These are phyloP conservation scores for Drosophila differens DNA, from an alignment of 2,888 invertebrate species.

Conservation along the genomic window DNA sequence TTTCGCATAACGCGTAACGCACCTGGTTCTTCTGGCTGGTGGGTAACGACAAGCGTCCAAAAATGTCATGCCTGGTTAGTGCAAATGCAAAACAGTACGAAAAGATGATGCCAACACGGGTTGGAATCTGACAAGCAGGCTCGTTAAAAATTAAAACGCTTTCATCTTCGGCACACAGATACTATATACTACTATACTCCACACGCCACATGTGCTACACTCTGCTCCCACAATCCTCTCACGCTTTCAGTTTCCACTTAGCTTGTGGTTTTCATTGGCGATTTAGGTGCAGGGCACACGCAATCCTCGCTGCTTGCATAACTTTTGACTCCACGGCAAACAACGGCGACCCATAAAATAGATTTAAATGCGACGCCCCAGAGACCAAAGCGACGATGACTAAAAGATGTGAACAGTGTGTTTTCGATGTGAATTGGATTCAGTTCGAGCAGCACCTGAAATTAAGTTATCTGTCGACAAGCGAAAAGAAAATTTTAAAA, in stretches of 20 bases:
- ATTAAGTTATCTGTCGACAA: neutral
- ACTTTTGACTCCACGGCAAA: constrained; percentile 54
- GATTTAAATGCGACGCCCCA: constrained; percentile 71
- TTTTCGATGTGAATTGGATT: constrained; percentile 1
- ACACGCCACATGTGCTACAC: constrained; percentile 21
- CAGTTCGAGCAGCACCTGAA: constrained; percentile 13
- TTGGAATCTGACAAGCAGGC: constrained; percentile 20
- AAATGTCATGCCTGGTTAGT: neutral
- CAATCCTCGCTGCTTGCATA: constrained; percentile 60
- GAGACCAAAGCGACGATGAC: constrained; percentile 42
- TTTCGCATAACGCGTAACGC: constrained; percentile 37
- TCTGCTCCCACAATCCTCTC: neutral
- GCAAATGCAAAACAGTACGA: constrained; percentile 54
- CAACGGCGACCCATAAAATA: constrained; percentile 48
- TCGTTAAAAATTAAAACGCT: constrained; percentile 77
- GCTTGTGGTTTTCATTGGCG: constrained; percentile 49
- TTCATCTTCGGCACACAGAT: constrained; percentile 25
- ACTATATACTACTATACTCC: neutral
- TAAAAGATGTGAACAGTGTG: neutral
- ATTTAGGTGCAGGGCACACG: constrained; percentile 71
- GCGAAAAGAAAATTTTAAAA: too few species aligned
- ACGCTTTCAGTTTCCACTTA: constrained; percentile 12
- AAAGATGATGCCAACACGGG: constrained; percentile 39
- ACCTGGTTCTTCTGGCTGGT: constrained; percentile 29
- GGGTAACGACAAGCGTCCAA: constrained; percentile 38